A percentile compares a stretch with the other conserved stretches of the same genome.
These are phyloP conservation scores for Melanotus villosus DNA, from an alignment of 2,888 invertebrate genomes.

Conservation along the genomic window DNA sequence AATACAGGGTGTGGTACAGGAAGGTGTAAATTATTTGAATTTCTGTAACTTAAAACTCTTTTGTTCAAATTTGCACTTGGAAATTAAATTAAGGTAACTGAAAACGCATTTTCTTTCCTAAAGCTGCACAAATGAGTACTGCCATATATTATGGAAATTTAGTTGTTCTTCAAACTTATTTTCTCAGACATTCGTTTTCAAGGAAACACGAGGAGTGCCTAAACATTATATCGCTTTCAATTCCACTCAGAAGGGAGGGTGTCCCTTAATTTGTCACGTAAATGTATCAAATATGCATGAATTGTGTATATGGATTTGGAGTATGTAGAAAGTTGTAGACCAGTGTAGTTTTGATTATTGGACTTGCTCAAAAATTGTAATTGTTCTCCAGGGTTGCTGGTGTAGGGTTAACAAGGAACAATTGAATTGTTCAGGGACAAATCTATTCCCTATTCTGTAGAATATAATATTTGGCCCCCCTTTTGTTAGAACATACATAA, in stretches of 20 bases:
- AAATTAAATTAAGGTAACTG: too few relatives aligned
- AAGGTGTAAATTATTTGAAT: too few relatives aligned
- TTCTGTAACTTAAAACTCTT: too few relatives aligned
- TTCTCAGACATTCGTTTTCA: slow-evolving; percentile 22
- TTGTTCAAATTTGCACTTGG: too few relatives aligned
- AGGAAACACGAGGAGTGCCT: slow-evolving; percentile 29
- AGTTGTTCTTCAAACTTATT: neutral
- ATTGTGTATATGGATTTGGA: slow-evolving; percentile 64
- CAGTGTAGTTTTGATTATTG: slow-evolving; percentile 49
- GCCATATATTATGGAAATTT: too few relatives aligned
- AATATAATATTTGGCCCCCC: slow-evolving; percentile 40
- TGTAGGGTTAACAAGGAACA: slow-evolving; percentile 69
- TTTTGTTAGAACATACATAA: slow-evolving; percentile 7
- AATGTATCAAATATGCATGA: slow-evolving; percentile 69
- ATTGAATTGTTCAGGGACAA: slow-evolving; percentile 65
- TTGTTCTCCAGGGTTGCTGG: slow-evolving; percentile 56
- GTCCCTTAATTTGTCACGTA: slow-evolving; percentile 67
- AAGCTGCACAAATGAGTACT: too few relatives aligned
- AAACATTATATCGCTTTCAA: slow-evolving; percentile 61
- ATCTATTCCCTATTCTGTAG: slow-evolving; percentile 49
- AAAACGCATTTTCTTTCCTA: too few relatives aligned
- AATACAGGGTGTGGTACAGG: too few relatives aligned
- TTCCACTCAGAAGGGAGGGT: slow-evolving; percentile 57
- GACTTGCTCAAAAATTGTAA: slow-evolving; percentile 20
- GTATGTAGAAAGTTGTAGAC: slow-evolving; percentile 59